Evolutionary conservation across 2,113 vertebrate genomes (phyloP), one percentile per base, ranked within the genome.

Genomic region (Semicossyphus pulcher): DNA sequence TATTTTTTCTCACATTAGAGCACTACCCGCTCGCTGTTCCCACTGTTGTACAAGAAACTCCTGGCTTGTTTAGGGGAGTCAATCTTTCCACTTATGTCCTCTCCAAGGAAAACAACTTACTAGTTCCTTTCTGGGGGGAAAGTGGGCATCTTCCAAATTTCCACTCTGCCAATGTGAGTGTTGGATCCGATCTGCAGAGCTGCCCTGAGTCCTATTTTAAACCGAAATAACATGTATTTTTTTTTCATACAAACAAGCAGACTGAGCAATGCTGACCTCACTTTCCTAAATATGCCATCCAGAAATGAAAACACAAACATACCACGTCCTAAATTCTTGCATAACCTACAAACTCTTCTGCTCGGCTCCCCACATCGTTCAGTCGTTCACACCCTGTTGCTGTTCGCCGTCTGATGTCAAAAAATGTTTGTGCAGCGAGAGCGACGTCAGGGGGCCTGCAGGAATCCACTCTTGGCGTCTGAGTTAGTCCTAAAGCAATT

Each of bases 401-500:
- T 10, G 47, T 84, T 84, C 1, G 48, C 21, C 28, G 58, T 37
- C 28, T 78, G 48, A 64, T 76, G 77, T 76, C 67, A 79, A 53
- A 61, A 59, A 57, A 69, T 80, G 37, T 78, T 68, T 67, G 21
- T 72, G 64, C 67, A 57, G 81, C 81, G 72, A 67, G 25, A 64
- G 41, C 54, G 82, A 84, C 59, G 80, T 85, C 65, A 71, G 57
- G 39, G 56, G 67, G 66, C 31, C 58, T 31, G 48, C 53, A 72
- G 66, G 69, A 85, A 84, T 82, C 77, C 44, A n/a, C 52, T 78
- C 7, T 37, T 44, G 80, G 81, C n/a, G 45, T 74, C 45, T 54
- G 62, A 75, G 47, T 37, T 70, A 84, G 71, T 86, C 72, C 58
- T 44, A 74, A 62, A 86, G 57, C 54, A 68, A 80, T 81, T 58